phyloP scores from a whole-genome alignment of 2,113 vertebrate genomes.

The Acanthisitta chloris region DNA sequence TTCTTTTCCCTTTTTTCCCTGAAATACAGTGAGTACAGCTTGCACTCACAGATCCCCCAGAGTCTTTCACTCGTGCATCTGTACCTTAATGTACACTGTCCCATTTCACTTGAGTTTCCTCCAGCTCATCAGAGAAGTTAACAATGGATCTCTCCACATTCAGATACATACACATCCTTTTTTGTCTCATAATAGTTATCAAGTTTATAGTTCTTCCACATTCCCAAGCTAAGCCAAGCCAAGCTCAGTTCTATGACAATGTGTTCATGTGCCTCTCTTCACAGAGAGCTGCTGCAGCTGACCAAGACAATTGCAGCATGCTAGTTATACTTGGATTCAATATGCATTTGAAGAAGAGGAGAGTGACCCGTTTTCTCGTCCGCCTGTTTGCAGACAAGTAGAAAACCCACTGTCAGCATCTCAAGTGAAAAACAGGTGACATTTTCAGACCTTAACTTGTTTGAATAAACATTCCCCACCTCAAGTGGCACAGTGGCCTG shows the following conservation, averaged over 20 bases:
- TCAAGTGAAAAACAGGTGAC: constrained; percentile 31
- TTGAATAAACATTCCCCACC: constrained; percentile 49
- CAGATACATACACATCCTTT: background rate
- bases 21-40: background rate
- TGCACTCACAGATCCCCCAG: background rate
- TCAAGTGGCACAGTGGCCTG: constrained; percentile 57
- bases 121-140: background rate
- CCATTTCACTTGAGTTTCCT: background rate
- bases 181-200: background rate
- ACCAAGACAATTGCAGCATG: constrained; percentile 42
- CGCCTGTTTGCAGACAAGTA: background rate
- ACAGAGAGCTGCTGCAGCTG: constrained; percentile 48
- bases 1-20: background rate
- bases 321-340: constrained; percentile 16
- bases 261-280: background rate
- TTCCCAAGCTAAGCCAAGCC: constrained; percentile 32
- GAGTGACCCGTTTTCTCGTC: background rate
- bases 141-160: background rate
- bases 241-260: background rate
- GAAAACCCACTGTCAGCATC: constrained; percentile 50
- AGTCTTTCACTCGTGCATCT: background rate
- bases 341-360: background rate
- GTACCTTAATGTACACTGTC: background rate
- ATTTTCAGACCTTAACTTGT: constrained; percentile 58
- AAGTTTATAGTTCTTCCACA: background rate